Percentiles rank a stretch among this genome's conserved stretches.
phyloP scores from a whole-genome alignment of 2,888 invertebrate genomes.

The Branchipolynoe longqiensis region DNA sequence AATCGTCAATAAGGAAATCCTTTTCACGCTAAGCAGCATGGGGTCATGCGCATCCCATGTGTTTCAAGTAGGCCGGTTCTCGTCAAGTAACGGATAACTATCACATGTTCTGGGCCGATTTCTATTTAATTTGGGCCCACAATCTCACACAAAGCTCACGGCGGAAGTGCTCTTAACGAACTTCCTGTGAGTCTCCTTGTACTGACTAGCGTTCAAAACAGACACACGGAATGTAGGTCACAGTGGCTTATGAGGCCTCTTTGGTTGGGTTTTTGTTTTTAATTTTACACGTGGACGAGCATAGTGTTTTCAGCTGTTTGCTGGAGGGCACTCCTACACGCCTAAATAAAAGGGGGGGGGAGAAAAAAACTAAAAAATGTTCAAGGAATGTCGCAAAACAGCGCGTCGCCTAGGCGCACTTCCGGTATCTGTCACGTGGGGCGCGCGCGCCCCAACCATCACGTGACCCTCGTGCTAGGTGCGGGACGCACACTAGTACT shows the following conservation, averaged over 20 bases:
- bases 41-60: background rate
- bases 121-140: too few relatives aligned
- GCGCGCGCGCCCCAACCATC: background rate
- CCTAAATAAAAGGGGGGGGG: background rate
- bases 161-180: too few relatives aligned
- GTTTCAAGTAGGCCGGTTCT: too few relatives aligned
- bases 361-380: background rate
- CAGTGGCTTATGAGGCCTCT: background rate
- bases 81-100: background rate
- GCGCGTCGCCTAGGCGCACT: background rate
- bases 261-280: background rate
- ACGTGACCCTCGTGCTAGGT: background rate
- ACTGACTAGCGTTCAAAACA: background rate
- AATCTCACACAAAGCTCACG: too few relatives aligned
- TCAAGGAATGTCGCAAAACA: background rate
- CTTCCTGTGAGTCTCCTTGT: background rate
- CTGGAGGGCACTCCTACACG: background rate
- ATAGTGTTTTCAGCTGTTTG: background rate
- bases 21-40: background rate
- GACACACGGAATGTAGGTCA: background rate
- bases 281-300: background rate
- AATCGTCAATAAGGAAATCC: background rate
- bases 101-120: too few relatives aligned
- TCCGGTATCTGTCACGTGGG: conserved; percentile 22
- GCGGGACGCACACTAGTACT: too few relatives aligned